These are phyloP conservation scores for Mya arenaria DNA, from an alignment of 1,140 invertebrate genomes.

Conservation along the genomic window DNA sequence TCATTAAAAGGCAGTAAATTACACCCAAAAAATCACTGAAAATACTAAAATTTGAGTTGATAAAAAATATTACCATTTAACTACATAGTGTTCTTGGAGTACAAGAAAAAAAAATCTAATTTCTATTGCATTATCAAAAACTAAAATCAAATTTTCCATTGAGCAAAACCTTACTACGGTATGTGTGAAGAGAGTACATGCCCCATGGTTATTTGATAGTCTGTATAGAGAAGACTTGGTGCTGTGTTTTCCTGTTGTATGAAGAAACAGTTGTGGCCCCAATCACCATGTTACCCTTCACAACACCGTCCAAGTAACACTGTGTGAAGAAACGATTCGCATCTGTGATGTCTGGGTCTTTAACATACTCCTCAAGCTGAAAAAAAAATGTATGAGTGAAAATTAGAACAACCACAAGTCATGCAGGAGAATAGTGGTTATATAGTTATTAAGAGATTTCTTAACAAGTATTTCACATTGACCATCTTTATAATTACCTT, in stretches of 20 bases:
- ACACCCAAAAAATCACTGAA: too few species aligned
- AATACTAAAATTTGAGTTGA: too few species aligned
- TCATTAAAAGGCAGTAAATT: too few species aligned
- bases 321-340: slow-evolving; percentile 85
- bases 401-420: neutral
- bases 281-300: slow-evolving; percentile 53
- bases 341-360: slow-evolving; percentile 88
- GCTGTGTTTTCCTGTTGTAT: slow-evolving; percentile 60
- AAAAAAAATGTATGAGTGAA: slow-evolving; percentile 47
- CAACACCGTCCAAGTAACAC: slow-evolving; percentile 63
- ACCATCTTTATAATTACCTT: too few species aligned
- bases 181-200: neutral
- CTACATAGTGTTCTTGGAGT: too few species aligned
- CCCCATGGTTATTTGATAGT: neutral
- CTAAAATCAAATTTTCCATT: too few species aligned
- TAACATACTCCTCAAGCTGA: slow-evolving; percentile 87
- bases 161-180: too few species aligned
- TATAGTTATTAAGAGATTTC: neutral
- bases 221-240: slow-evolving; percentile 70
- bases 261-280: slow-evolving; percentile 56
- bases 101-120: too few species aligned
- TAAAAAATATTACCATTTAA: too few species aligned
- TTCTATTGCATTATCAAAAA: too few species aligned
- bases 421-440: neutral
- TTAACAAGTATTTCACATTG: too few species aligned